Percentiles rank a stretch among this genome's conserved stretches.
These are phyloP conservation scores for Gavia stellata DNA, from an alignment of 2,113 vertebrate species.

Conservation along the genomic window DNA sequence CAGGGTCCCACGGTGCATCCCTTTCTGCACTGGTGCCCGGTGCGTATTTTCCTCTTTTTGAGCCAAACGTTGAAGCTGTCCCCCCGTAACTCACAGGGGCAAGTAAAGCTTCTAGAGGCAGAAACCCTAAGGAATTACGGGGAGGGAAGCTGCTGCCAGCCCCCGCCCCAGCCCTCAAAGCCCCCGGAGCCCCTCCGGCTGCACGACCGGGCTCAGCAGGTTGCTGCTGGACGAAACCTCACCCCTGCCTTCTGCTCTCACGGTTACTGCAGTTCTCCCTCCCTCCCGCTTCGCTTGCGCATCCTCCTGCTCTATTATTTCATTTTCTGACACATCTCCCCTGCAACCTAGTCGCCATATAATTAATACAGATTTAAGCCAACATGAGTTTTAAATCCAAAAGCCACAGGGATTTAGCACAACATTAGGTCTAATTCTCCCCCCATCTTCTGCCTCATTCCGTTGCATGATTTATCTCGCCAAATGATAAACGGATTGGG, in stretches of 20 bases:
- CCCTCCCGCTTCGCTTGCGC: not conserved
- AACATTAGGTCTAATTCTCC: not conserved
- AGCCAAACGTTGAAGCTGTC: not conserved
- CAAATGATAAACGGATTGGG: not conserved
- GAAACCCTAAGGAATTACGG: not conserved
- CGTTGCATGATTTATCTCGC: not conserved
- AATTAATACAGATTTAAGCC: not conserved
- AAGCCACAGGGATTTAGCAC: not conserved
- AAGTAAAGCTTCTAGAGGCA: not conserved
- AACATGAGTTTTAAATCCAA: not conserved
- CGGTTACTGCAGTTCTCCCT: not conserved
- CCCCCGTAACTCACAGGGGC: not conserved
- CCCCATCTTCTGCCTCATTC: not conserved
- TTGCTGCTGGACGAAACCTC: not conserved
- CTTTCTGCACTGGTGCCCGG: fast-evolving
- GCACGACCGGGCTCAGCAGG: not conserved
- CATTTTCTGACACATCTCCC: not conserved
- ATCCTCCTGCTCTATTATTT: not conserved
- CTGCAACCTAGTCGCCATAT: not conserved
- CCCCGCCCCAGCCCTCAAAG: not conserved
- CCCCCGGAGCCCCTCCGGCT: not conserved
- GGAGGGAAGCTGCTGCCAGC: not conserved
- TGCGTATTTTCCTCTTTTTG: not conserved
- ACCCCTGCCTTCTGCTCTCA: not conserved
- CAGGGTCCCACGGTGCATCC: fast-evolving